Percentiles rank a stretch among this genome's conserved stretches.
These are phyloP conservation scores for Poeciliopsis turrubarensis DNA, from an alignment of 2,113 vertebrate genomes.

Conservation along the genomic window DNA sequence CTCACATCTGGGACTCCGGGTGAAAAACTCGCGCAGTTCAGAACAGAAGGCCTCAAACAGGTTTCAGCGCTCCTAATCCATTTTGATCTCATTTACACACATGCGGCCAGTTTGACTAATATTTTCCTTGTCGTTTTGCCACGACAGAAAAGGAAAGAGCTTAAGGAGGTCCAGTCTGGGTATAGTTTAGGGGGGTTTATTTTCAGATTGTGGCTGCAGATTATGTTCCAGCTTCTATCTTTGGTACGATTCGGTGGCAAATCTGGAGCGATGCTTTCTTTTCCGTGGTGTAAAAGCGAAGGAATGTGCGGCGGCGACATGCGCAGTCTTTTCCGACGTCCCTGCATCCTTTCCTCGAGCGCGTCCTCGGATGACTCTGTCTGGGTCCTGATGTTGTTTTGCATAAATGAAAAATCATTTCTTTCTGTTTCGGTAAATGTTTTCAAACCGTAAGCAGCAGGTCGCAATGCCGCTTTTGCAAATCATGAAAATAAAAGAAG, in stretches of 20 bases:
- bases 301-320: slow-evolving; percentile 61
- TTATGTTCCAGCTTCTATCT: slow-evolving; percentile 23
- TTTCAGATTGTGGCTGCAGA: slow-evolving; percentile 52
- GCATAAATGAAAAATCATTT: neutral
- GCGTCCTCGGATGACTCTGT: slow-evolving; percentile 73
- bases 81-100: slow-evolving; percentile 81
- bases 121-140: slow-evolving; percentile 78
- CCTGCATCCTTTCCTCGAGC: slow-evolving; percentile 33
- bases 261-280: slow-evolving; percentile 59
- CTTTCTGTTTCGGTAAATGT: neutral
- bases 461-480: neutral
- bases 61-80: slow-evolving; percentile 74
- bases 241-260: slow-evolving; percentile 54
- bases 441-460: neutral
- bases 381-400: slow-evolving; percentile 19
- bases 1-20: slow-evolving; percentile 68
- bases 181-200: slow-evolving; percentile 54
- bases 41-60: slow-evolving; percentile 64
- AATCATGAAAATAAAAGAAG: neutral
- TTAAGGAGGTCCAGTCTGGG: slow-evolving; percentile 42
- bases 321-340: slow-evolving; percentile 68
- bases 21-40: slow-evolving; percentile 66
- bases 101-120: slow-evolving; percentile 73
- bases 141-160: slow-evolving; percentile 47
- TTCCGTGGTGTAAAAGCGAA: slow-evolving; percentile 65